phyloP scores from a whole-genome alignment of 2,113 vertebrate species.

The Ursus arctos region DNA sequence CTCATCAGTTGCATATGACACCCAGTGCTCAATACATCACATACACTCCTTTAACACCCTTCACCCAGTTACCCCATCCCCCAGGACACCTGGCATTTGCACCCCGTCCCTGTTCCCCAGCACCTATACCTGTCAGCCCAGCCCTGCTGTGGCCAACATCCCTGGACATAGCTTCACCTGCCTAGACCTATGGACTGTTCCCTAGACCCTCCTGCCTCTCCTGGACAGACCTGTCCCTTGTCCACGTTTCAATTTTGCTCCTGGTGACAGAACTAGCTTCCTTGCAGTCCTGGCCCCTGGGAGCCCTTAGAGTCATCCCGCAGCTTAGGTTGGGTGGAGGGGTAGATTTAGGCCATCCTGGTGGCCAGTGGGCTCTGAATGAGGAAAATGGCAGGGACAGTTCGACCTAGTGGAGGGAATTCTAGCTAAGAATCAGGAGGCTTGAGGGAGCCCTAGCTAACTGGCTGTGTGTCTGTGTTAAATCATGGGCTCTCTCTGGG shows the following conservation, averaged over 20 bases:
- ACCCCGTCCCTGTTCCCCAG: no score
- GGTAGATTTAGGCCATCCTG: not conserved
- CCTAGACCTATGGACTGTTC: not conserved
- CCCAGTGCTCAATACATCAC: not conserved
- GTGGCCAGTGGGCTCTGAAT: not conserved
- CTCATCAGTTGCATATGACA: not conserved
- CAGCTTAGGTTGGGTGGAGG: not conserved
- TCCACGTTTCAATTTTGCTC: not conserved
- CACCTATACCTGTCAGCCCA: not conserved
- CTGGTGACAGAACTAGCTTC: not conserved
- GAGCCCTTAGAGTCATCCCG: not conserved
- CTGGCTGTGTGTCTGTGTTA: not conserved
- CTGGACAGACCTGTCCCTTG: not conserved
- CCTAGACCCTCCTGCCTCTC: not conserved
- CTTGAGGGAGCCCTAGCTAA: not conserved
- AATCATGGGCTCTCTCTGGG: not conserved
- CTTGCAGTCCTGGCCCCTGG: not conserved
- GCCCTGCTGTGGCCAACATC: not conserved
- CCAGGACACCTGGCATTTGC: not conserved
- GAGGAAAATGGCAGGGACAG: not conserved
- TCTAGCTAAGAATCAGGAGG: not conserved
- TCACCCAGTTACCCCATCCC: not conserved
- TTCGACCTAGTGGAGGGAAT: not conserved
- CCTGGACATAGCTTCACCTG: not conserved
- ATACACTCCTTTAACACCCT: not conserved